Evolutionary conservation across 2,797 vertebrate species (phyloP), one percentile per base, ranked within the genome.

Genomic region (Macropus fuliginosus): DNA sequence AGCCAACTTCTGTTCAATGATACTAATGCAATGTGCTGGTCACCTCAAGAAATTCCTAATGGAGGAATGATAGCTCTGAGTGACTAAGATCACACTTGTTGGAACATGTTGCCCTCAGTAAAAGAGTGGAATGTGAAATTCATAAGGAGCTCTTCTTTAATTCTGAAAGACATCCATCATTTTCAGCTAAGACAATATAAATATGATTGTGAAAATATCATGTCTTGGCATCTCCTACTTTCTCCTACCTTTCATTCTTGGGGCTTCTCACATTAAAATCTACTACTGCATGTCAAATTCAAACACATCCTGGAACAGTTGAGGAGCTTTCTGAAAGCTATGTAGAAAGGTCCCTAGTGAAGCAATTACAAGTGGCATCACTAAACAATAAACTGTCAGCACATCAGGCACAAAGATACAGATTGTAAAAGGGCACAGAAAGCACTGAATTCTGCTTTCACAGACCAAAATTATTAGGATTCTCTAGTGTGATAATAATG

Each of bases 121-220:
- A 50, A 90, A 96, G 93, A 95, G 54, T 91, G 93, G 94, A 96
- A 90, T 94, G 54, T 56, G 87, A 92, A 91, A 97, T 93, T 94
- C 94, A 90, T 94, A 90, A 90, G 92, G 95, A 95, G 92, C 28
- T 91, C 34, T 18, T 66, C 97, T 97, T 95, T 96, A 93, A 94
- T 94, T 46, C 87, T 97, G 94, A 96, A 95, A 27, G 54, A 95
- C 54, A 92, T 92, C 59, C 74, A 91, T 93, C 74, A 89, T 74
- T 92, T 97, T 90, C 93, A 94, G 92, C 94, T 95, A 94, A 96
- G 52, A 34, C 89, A 90, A 50, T 95, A n/a, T 62, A 66, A 94
- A 40, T 94, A 95, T 94, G 92, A 87, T 50, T 87, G 46, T 50
- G 74, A 87, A 50, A 27, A 87, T 50, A 87, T 55, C 56, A n/a